These are phyloP conservation scores for Leuctra nigra DNA, from an alignment of 2,888 invertebrate species.

Conservation along the genomic window DNA sequence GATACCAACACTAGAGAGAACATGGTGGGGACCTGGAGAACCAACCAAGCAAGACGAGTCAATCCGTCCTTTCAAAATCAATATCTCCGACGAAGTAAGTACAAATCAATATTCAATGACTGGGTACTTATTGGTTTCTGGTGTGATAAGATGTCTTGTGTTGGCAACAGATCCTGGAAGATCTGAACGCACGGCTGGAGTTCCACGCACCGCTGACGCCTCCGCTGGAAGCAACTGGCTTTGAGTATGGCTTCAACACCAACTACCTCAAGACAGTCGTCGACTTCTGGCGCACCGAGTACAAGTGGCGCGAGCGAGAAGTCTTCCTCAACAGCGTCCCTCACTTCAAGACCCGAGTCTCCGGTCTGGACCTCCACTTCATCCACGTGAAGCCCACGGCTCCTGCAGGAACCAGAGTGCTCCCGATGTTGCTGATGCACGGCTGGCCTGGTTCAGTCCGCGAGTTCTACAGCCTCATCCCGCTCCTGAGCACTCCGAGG, in stretches of 20 bases:
- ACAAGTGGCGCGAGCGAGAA: constrained; percentile 65
- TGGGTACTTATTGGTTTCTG: too few relatives aligned
- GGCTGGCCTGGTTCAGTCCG: constrained; percentile 82
- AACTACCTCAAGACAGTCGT: constrained; percentile 58
- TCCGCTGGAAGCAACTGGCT: constrained; percentile 48
- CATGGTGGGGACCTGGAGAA: constrained; percentile 53
- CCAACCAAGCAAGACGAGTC: constrained; percentile 45
- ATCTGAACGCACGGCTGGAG: constrained; percentile 53
- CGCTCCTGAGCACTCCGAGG: constrained; percentile 49
- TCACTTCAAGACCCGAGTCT: constrained; percentile 69
- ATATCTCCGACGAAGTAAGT: constrained; percentile 51
- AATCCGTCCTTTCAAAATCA: constrained; percentile 53
- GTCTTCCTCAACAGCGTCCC: constrained; percentile 62
- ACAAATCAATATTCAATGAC: too few relatives aligned
- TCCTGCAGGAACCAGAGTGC: constrained; percentile 35
- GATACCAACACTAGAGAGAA: constrained; percentile 22
- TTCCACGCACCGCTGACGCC: constrained; percentile 31
- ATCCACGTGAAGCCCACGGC: constrained; percentile 17
- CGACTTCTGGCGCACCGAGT: constrained; percentile 71
- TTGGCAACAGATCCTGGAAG: constrained; percentile 54
- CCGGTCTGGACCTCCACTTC: constrained; percentile 47
- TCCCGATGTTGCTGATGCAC: constrained; percentile 67
- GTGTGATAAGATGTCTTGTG: too few relatives aligned
- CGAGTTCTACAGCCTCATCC: constrained; percentile 72
- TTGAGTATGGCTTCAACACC: constrained; percentile 76